phyloP scores from a whole-genome alignment of 2,888 invertebrate species.

The Hemistola chrysoprasaria region DNA sequence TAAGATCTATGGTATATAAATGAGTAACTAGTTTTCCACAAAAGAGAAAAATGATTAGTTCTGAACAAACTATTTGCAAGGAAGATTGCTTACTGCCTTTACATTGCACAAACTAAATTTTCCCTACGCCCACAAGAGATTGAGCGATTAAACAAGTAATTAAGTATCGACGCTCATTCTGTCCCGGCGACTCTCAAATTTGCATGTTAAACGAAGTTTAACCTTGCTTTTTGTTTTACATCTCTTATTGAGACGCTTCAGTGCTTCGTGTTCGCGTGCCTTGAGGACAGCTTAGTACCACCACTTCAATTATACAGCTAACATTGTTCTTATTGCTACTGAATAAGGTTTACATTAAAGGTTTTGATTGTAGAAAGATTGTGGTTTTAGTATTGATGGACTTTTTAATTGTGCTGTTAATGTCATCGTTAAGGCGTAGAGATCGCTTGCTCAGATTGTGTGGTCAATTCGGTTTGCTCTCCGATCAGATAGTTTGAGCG shows the following conservation, averaged over 20 bases:
- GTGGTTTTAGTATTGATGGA: conserved; percentile 53
- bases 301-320: conserved; percentile 18
- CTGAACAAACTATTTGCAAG: too few relatives aligned
- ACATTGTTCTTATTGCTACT: conserved; percentile 29
- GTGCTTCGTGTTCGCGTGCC: conserved; percentile 56
- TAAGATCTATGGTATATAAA: too few relatives aligned
- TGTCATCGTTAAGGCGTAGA: conserved; percentile 78
- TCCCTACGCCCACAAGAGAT: conserved; percentile 66
- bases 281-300: conserved; percentile 45
- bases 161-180: conserved; percentile 81
- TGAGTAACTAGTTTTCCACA: too few relatives aligned
- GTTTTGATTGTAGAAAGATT: conserved; percentile 7
- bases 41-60: too few relatives aligned
- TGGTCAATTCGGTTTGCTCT: conserved; percentile 58
- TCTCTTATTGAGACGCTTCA: conserved; percentile 74
- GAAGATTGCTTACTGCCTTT: conserved; percentile 14
- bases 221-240: conserved; percentile 72
- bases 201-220: conserved; percentile 82
- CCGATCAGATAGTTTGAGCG: conserved; percentile 45
- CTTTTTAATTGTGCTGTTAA: conserved; percentile 80
- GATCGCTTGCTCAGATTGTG: conserved; percentile 77
- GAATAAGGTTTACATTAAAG: conserved; percentile 38
- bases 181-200: conserved; percentile 78
- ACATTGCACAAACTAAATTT: conserved; percentile 38
- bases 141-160: conserved; percentile 80